phyloP scores from a whole-genome alignment of 1,140 invertebrate species.

The Centruroides vittatus region DNA sequence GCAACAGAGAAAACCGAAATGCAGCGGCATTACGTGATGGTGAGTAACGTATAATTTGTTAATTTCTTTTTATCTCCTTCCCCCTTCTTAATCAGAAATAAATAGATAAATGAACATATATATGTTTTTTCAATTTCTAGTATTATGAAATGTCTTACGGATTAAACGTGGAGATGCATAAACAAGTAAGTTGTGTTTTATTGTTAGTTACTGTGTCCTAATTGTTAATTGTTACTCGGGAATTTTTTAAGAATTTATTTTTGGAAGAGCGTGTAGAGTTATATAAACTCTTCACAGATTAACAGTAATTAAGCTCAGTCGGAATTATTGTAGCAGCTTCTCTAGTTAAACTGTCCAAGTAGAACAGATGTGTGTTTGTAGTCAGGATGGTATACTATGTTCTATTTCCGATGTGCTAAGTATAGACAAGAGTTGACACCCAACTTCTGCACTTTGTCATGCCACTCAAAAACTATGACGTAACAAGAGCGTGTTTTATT shows the following conservation, averaged over 20 bases:
- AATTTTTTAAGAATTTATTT: background rate
- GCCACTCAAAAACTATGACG: no score
- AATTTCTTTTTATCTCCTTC: background rate
- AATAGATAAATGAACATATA: no score
- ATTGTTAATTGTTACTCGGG: background rate
- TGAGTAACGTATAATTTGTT: conserved; percentile 3
- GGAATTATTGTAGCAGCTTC: no score
- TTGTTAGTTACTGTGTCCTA: background rate
- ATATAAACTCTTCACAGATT: background rate
- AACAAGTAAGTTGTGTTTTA: conserved; percentile 63
- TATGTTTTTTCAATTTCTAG: conserved; percentile 23
- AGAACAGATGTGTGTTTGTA: no score
- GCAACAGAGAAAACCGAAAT: conserved; percentile 93
- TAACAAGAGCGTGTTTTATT: no score
- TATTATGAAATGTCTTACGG: conserved; percentile 99
- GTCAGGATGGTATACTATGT: no score
- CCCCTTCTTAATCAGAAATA: background rate
- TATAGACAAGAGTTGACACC: no score
- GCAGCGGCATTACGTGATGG: conserved; percentile 88
- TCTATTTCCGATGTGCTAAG: no score
- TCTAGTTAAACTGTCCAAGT: no score
- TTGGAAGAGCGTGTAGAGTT: background rate
- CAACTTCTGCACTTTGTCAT: no score
- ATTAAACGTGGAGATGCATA: conserved; percentile 98
- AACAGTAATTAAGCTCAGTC: background rate